These are phyloP conservation scores for Enteromius treurensis DNA, from an alignment of 2,797 vertebrate genomes.

Conservation along the genomic window DNA sequence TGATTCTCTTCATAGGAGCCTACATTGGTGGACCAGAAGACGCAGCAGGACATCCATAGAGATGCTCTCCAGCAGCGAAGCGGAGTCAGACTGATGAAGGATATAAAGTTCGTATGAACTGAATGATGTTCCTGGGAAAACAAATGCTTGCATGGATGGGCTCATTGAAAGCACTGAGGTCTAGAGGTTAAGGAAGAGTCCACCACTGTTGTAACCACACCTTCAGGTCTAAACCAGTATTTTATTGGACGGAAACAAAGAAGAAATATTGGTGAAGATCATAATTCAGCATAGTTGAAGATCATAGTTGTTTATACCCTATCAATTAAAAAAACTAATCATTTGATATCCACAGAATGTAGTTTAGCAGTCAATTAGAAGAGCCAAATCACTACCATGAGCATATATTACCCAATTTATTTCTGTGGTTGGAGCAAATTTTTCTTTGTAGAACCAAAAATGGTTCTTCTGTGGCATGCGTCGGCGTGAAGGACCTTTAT, in stretches of 20 bases:
- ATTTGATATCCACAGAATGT: not conserved
- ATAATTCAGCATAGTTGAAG: not conserved
- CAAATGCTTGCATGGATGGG: not conserved
- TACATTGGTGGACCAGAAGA: constrained; percentile 64
- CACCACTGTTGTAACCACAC: not conserved
- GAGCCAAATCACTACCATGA: not conserved
- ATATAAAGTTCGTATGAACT: not conserved
- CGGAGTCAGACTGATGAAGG: constrained; percentile 58
- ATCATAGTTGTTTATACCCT: not conserved
- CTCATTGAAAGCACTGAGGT: not conserved
- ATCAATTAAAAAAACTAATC: not conserved
- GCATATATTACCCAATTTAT: not conserved
- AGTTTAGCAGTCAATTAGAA: not conserved
- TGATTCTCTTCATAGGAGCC: constrained; percentile 69
- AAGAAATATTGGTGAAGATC: not conserved
- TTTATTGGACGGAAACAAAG: not conserved
- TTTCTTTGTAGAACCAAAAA: too few species aligned
- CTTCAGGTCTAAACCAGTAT: constrained; percentile 20
- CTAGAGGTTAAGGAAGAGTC: not conserved
- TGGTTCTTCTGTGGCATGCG: too few species aligned
- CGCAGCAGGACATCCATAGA: constrained; percentile 42
- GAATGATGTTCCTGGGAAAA: not conserved
- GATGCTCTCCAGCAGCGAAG: constrained; percentile 56
- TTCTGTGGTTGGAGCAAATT: not conserved
- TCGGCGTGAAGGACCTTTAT: too few species aligned